Conservation (phyloP, 2,888 invertebrate genomes). For the Luperina nickerlii region DNA sequence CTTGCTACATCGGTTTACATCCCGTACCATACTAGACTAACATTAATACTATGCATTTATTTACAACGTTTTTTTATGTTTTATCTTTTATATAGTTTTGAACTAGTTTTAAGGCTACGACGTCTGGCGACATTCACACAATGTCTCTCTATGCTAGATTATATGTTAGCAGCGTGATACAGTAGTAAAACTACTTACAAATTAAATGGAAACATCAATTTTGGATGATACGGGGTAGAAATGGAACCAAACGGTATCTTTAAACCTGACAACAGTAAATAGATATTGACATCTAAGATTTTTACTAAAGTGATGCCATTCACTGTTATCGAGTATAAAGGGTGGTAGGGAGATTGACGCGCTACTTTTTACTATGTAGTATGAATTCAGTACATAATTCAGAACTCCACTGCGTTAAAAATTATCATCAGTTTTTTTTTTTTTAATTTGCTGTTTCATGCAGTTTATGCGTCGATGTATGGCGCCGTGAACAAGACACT, state of each 20-base stretch:
- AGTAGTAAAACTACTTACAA: conserved; percentile 65
- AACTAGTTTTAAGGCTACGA: conserved; percentile 90
- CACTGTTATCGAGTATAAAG: neutral
- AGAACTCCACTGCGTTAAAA: no score
- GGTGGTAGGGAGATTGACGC: neutral
- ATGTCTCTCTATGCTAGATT: conserved; percentile 78
- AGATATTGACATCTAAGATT: neutral
- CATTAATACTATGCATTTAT: conserved; percentile 86
- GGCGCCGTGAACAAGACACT: neutral
- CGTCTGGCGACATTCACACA: conserved; percentile 86
- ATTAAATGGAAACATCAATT: conserved; percentile 76
- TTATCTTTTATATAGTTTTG: conserved; percentile 87
- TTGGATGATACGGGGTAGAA: conserved; percentile 72
- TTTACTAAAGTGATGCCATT: neutral
- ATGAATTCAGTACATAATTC: neutral
- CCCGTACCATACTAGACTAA: conserved; percentile 83
- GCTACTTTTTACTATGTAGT: neutral
- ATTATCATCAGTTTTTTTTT: no score
- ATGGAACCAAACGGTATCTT: conserved; percentile 46
- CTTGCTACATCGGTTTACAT: conserved; percentile 79
- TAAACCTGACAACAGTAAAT: neutral
- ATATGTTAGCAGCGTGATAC: conserved; percentile 81
- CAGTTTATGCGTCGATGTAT: neutral
- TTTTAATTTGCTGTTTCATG: no score
- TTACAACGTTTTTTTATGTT: conserved; percentile 81